A percentile compares a stretch with the other conserved stretches of the same genome.
These are phyloP conservation scores for Nothocercus nigrocapillus DNA, from an alignment of 2,113 vertebrate genomes.

Conservation along the genomic window DNA sequence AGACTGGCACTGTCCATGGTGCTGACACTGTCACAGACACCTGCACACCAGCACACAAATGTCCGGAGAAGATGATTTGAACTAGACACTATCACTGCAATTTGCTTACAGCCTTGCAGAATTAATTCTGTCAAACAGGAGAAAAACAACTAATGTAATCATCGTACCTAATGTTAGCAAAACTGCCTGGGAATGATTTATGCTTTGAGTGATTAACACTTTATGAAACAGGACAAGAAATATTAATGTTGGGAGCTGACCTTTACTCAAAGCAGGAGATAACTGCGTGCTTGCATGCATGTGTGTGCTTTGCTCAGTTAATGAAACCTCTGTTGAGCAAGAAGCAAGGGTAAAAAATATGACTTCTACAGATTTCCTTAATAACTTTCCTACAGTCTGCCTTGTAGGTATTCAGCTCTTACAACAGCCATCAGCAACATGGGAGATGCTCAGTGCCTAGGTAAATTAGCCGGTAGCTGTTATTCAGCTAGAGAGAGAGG, in stretches of 20 bases:
- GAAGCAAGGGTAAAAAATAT: accelerated
- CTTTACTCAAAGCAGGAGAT: not conserved
- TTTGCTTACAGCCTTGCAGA: not conserved
- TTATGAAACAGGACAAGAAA: not conserved
- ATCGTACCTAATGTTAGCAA: not conserved
- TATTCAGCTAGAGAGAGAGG: not conserved
- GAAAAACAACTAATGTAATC: not conserved
- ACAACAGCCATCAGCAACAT: not conserved
- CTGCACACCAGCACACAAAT: not conserved
- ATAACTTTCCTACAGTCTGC: not conserved
- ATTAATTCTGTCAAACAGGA: not conserved
- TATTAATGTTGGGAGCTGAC: not conserved
- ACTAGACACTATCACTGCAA: not conserved
- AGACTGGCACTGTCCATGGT: not conserved
- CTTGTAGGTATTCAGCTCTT: not conserved
- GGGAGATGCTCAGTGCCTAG: not conserved
- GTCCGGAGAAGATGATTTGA: not conserved
- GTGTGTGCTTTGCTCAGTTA: not conserved
- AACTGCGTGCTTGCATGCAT: not conserved
- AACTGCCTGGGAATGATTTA: not conserved
- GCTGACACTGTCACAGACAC: not conserved
- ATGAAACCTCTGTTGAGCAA: not conserved
- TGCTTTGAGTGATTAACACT: not conserved
- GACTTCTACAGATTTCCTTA: not conserved
- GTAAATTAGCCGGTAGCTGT: not conserved